These are phyloP conservation scores for Mastomys coucha DNA, from an alignment of 2,113 vertebrate species.

Conservation along the genomic window DNA sequence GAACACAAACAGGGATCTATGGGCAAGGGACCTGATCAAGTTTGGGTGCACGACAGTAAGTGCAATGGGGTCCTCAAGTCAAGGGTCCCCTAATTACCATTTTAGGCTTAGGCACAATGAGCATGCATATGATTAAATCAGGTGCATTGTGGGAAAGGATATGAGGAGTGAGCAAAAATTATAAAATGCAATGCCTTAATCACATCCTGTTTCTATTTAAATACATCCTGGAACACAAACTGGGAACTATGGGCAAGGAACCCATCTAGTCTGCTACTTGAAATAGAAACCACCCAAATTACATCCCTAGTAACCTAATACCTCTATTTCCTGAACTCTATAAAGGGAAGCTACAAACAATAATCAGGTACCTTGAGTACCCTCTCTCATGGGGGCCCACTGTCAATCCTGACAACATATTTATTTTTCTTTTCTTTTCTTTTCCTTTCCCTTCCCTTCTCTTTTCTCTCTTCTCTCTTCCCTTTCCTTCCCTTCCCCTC, in stretches of 20 bases:
- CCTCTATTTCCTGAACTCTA: too few relatives aligned
- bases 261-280: neutral
- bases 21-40: neutral
- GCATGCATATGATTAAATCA: neutral
- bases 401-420: neutral
- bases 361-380: neutral
- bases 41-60: neutral
- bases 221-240: neutral
- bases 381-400: neutral
- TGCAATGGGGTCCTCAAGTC: neutral
- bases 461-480: fast-evolving
- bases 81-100: neutral
- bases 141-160: neutral
- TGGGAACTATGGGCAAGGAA: neutral
- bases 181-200: neutral
- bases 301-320: neutral
- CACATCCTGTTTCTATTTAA: neutral
- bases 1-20: neutral
- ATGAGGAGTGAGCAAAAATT: neutral
- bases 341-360: neutral
- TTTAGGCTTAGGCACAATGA: neutral
- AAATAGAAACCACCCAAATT: neutral
- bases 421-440: too few relatives aligned
- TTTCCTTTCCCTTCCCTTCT: neutral
- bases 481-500: too few relatives aligned